Base-by-base conservation (phyloP, 2,888 invertebrate genomes). In the Eugnorisma glareosa region DNA sequence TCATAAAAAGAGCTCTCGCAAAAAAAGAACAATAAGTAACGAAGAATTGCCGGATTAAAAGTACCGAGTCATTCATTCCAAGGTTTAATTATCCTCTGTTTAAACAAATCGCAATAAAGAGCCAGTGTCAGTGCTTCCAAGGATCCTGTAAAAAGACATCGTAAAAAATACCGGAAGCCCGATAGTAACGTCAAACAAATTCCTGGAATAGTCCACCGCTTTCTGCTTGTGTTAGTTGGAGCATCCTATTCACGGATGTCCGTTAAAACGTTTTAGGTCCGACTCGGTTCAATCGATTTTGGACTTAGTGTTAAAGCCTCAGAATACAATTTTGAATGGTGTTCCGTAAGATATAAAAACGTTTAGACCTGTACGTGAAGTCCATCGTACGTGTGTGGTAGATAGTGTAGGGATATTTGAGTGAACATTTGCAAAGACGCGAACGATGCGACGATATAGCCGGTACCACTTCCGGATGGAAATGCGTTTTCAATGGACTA, bases 31-130 rank as follows among this genome's bases (percentile, higher is more conserved):
- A 92, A 91, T 91, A 92, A 92, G 89, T 88, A 83, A 84, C 89
- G 82, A 93, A 91, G 92, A 92, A 91, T 93, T 91, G 91, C 89
- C 87, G 92, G 94, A 94, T 94, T 94, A 94, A 95, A 94, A 96
- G 93, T 91, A 93, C 90, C 90, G 90, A 93, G 91, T 94, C 94
- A 94, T 95, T 95, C 94, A 93, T 94, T 94, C 91, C 88, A 85
- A 91, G 93, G 91, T 95, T 96, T 96, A 96, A 96, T 96, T 96
- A 95, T 95, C 93, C 93, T 91, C 93, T 95, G 94, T 95, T 96
- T 95, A 96, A 96, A 96, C 94, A 96, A 94, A 95, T 94, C 94
- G 94, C 93, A 94, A 94, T 94, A 93, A 94, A 93, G 92, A 93
- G 89, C 89, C 90, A 90, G 90, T 89, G 89, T 88, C 91, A 89